These are phyloP conservation scores for Andrena praecox DNA, from an alignment of 2,888 invertebrate genomes.

Conservation along the genomic window DNA sequence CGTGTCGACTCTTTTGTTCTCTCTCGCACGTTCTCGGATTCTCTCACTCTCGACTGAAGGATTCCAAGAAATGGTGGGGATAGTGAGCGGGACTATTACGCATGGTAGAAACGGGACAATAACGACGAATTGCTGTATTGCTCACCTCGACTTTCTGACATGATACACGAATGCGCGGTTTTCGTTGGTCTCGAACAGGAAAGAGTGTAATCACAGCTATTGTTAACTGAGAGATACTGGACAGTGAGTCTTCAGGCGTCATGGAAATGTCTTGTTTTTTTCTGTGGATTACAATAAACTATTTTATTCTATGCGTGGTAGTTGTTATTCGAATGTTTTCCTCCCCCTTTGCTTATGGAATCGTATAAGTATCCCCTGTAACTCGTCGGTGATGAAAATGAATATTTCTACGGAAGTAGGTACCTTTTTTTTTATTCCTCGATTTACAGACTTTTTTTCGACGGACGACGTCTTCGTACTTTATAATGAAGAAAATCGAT, in stretches of 20 bases:
- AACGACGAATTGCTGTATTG: background rate
- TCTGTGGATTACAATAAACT: constrained; percentile 84
- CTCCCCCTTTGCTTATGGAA: background rate
- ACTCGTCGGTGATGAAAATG: background rate
- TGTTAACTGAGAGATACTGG: constrained; percentile 81
- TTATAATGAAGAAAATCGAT: constrained; percentile 10
- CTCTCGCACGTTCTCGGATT: too few relatives aligned
- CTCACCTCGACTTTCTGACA: constrained; percentile 53
- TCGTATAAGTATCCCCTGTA: background rate
- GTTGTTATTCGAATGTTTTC: background rate
- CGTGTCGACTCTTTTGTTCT: too few relatives aligned
- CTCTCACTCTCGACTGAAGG: too few relatives aligned
- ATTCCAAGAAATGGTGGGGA: too few relatives aligned
- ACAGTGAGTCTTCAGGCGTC: constrained; percentile 83
- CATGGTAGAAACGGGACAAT: too few relatives aligned
- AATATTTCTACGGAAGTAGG: constrained; percentile 29
- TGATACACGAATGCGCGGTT: constrained; percentile 56
- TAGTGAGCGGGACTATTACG: too few relatives aligned
- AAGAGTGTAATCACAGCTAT: constrained; percentile 80
- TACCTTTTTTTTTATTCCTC: constrained; percentile 54
- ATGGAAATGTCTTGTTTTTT: constrained; percentile 83
- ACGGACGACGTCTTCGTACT: constrained; percentile 35
- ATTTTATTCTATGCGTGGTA: constrained; percentile 81
- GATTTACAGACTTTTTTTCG: constrained; percentile 53
- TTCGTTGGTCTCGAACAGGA: constrained; percentile 67